These are phyloP conservation scores for Bergia sp. DNA, from an alignment of 92 coral and sea anemone genomes.

Conservation along the genomic window DNA sequence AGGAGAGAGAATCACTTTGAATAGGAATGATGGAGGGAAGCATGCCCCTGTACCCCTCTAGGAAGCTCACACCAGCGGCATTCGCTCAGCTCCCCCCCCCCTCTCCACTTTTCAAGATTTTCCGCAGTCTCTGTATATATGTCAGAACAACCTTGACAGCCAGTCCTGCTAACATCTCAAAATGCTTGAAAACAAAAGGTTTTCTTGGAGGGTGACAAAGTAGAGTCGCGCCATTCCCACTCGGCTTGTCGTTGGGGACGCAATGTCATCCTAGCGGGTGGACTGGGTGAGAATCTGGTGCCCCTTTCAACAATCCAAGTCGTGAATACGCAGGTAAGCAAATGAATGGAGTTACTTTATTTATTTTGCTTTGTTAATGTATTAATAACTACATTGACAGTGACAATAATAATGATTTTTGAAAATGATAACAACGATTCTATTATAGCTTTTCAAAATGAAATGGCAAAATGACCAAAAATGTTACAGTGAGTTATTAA, in stretches of 20 bases:
- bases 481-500: too few relatives aligned
- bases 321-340: constrained; percentile 64
- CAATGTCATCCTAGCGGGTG: constrained; percentile 69
- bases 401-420: too few relatives aligned
- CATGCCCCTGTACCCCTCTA: background rate
- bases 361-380: too few relatives aligned
- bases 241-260: constrained; percentile 69
- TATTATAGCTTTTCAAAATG: too few relatives aligned
- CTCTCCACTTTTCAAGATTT: background rate
- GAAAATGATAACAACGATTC: too few relatives aligned
- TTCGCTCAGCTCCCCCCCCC: background rate
- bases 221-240: constrained; percentile 80
- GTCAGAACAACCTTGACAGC: background rate
- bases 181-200: constrained; percentile 38
- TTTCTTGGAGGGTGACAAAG: constrained; percentile 55
- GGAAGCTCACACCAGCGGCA: too few relatives aligned
- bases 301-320: constrained; percentile 63
- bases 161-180: background rate
- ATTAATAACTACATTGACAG: too few relatives aligned
- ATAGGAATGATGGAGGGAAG: too few relatives aligned
- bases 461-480: too few relatives aligned
- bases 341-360: too few relatives aligned
- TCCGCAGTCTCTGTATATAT: background rate
- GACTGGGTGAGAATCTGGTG: constrained; percentile 59
- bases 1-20: too few relatives aligned